Base-by-base conservation (phyloP, 2,113 vertebrate genomes). In the Hucho hucho region DNA sequence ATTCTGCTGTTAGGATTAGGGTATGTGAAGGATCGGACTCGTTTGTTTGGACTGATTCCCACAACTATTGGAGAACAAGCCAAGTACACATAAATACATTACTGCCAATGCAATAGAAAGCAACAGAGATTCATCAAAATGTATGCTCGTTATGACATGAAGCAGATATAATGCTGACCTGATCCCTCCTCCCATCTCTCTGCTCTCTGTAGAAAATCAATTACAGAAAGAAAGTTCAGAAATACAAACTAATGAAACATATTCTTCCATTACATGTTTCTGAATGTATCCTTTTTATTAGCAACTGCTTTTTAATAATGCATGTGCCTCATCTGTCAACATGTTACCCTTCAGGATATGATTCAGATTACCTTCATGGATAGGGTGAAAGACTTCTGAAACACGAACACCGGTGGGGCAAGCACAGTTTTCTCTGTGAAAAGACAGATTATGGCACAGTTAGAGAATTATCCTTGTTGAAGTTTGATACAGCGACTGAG, bases 331-430 rank as follows among this genome's bases (percentile, higher is more conserved):
- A 47, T 53, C 59, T 74, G 53, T 72, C 43, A 26, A 29, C 64
- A 65, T 32, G 7, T 16, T 22, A 22, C n/a, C 58, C 58, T 16
- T 22, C 6, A 64, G 26, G 4, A 11, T n/a, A 65, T 5, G 13
- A 53, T 53, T 18, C 16, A 22, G 46, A 24, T 90, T 90, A 96
- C 95, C 93, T 95, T 96, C 73, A 87, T 83, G 75, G 84, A 53
- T 14, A 0, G 9, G 14, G 88, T 73, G 20, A 6, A 75, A 75
- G 83, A 90, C 79, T 87, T 94, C 79, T 90, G 87, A 81, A 93
- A 94, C 80, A 95, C 47, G 87, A 95, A 95, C 67, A 84, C 80
- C 0, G 94, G 92, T 64, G 93, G 90, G 72, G 91, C 84, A 79
- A 95, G 88, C 59, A 94, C 69, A 69, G 86, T 78, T 81, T 88